Evolutionary conservation across 2,888 invertebrate genomes (phyloP).

Genomic region (Eupeodes latifasciatus): DNA sequence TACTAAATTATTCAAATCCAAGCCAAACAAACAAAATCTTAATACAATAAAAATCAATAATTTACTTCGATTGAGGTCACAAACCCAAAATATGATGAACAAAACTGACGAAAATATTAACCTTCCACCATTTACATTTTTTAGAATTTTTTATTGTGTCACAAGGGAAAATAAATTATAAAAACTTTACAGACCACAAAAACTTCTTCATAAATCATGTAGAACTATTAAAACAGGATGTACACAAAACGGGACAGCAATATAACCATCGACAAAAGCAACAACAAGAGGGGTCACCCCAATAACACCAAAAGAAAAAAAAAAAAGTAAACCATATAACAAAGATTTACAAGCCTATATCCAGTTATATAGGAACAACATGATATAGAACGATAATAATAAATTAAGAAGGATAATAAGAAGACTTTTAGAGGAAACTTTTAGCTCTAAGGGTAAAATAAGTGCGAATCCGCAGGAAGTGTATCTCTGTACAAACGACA

Average conservation of each 20-base stretch:
- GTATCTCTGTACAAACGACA: neutral
- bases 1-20: neutral
- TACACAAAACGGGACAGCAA: slow-evolving; percentile 49
- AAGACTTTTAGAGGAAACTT: slow-evolving; percentile 60
- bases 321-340: slow-evolving; percentile 34
- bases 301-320: neutral
- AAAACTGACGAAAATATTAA: slow-evolving; percentile 54
- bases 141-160: slow-evolving; percentile 50
- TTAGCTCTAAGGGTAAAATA: slow-evolving; percentile 45
- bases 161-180: slow-evolving; percentile 62
- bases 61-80: slow-evolving; percentile 60
- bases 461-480: slow-evolving; percentile 71
- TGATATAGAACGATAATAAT: slow-evolving; percentile 64
- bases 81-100: neutral
- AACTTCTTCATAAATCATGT: slow-evolving; percentile 72
- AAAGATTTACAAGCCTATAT: slow-evolving; percentile 58
- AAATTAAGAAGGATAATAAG: slow-evolving; percentile 76
- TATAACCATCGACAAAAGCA: slow-evolving; percentile 28
- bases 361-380: too few relatives aligned
- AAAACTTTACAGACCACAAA: slow-evolving; percentile 53
- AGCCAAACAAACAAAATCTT: neutral
- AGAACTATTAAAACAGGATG: slow-evolving; percentile 71
- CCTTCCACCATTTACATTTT: slow-evolving; percentile 22
- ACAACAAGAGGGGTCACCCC: slow-evolving; percentile 26
- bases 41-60: slow-evolving; percentile 51